phyloP scores from a whole-genome alignment of 2,797 vertebrate genomes.

The Eutrigla gurnardus region DNA sequence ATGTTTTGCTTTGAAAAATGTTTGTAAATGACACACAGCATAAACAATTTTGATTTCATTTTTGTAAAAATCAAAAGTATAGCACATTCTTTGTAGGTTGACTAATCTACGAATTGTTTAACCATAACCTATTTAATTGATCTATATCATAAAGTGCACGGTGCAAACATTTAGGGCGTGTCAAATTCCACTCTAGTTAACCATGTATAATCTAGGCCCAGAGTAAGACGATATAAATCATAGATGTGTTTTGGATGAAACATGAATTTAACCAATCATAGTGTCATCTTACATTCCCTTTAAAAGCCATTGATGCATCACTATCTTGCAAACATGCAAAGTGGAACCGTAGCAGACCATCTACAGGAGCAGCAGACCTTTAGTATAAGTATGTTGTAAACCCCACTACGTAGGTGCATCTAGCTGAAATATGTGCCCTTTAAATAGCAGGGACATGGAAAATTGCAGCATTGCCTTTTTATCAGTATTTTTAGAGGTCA shows the following conservation, averaged over 20 bases:
- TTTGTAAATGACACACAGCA: too few relatives aligned
- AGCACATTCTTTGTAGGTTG: not conserved
- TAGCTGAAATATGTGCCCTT: not conserved
- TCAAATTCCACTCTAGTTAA: not conserved
- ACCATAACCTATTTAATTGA: not conserved
- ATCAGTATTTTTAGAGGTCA: not conserved
- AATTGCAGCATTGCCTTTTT: not conserved
- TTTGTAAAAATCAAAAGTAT: not conserved
- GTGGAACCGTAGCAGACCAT: not conserved
- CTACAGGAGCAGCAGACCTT: not conserved
- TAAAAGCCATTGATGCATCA: not conserved
- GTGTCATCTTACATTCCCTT: not conserved
- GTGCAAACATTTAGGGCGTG: not conserved
- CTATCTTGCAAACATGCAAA: not conserved
- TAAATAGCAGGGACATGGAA: not conserved
- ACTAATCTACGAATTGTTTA: too few relatives aligned
- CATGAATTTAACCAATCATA: not conserved
- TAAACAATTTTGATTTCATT: too few relatives aligned
- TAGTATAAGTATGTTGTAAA: not conserved
- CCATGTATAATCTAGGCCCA: not conserved
- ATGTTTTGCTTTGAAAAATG: too few relatives aligned
- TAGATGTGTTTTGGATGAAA: not conserved
- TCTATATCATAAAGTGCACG: not conserved
- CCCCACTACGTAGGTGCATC: not conserved
- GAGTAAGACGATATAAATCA: not conserved